phyloP scores from a whole-genome alignment of 64 coral and sea anemone genomes.

The Cladopsammia gracilis region DNA sequence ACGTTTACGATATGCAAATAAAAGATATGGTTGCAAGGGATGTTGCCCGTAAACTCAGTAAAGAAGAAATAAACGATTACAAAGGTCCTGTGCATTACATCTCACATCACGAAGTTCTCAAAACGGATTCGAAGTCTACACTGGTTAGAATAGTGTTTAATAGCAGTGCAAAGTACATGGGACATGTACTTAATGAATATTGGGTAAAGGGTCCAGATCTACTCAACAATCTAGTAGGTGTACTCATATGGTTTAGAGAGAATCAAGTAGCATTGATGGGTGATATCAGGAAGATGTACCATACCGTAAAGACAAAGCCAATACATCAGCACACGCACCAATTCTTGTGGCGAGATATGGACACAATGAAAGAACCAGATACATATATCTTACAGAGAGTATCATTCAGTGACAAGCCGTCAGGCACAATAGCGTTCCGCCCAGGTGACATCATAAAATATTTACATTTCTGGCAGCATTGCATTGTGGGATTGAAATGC shows the following conservation, averaged over 20 bases:
- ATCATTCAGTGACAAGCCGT: slow-evolving; percentile 16
- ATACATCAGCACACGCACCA: slow-evolving; percentile 11
- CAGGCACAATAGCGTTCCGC: neutral
- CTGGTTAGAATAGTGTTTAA: slow-evolving; percentile 57
- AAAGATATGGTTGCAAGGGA: slow-evolving; percentile 55
- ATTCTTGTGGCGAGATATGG: slow-evolving; percentile 46
- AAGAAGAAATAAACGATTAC: slow-evolving; percentile 55
- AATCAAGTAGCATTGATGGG: slow-evolving; percentile 17
- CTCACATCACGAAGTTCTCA: slow-evolving; percentile 47
- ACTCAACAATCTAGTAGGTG: slow-evolving; percentile 51
- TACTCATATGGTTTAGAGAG: slow-evolving; percentile 57
- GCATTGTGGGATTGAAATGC: too few species aligned
- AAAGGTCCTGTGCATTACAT: slow-evolving; percentile 69
- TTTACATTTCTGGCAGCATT: too few species aligned
- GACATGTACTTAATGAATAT: slow-evolving; percentile 47
- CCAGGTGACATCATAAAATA: too few species aligned
- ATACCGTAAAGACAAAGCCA: slow-evolving; percentile 11
- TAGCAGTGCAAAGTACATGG: slow-evolving; percentile 55
- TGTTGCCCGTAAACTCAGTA: slow-evolving; percentile 52
- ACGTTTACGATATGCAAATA: slow-evolving; percentile 52
- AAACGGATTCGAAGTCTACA: slow-evolving; percentile 58
- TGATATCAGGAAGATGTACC: slow-evolving; percentile 40
- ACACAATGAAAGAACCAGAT: neutral
- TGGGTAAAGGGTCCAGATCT: slow-evolving; percentile 54
- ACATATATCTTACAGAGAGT: slow-evolving; percentile 38